Conservation (phyloP, 2,888 invertebrate genomes). For the Brachyptera putata region DNA sequence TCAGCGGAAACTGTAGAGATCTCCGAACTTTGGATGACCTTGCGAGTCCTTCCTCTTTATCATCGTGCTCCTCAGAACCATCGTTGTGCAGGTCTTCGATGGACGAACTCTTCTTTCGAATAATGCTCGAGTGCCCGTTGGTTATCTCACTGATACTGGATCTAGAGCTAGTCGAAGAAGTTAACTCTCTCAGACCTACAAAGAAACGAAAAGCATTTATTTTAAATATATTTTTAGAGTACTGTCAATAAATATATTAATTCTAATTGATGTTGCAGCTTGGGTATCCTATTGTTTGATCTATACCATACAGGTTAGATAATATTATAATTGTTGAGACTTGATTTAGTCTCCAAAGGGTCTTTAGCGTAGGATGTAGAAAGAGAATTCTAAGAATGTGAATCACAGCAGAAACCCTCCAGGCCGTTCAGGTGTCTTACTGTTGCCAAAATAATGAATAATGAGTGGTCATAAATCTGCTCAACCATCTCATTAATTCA, state of each 20-base stretch:
- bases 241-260: too few species aligned
- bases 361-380: too few species aligned
- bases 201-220: too few species aligned
- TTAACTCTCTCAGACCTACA: neutral
- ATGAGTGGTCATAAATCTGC: neutral
- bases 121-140: conserved; percentile 28
- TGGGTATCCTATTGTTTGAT: too few species aligned
- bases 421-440: neutral
- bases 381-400: too few species aligned
- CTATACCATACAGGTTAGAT: too few species aligned
- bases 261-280: too few species aligned
- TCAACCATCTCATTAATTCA: neutral
- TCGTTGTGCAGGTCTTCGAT: conserved; percentile 48
- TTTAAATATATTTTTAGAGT: too few species aligned
- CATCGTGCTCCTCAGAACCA: conserved; percentile 40
- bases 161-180: neutral
- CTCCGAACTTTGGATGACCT: conserved; percentile 60
- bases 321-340: too few species aligned
- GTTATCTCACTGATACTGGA: neutral
- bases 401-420: too few species aligned
- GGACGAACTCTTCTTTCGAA: conserved; percentile 48
- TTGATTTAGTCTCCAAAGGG: too few species aligned
- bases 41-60: conserved; percentile 52
- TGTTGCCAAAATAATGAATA: neutral
- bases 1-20: conserved; percentile 59